Percentiles rank a stretch among this genome's conserved stretches.
These are phyloP conservation scores for Chironomus striatipennis DNA, from an alignment of 1,140 invertebrate species.

Conservation along the genomic window DNA sequence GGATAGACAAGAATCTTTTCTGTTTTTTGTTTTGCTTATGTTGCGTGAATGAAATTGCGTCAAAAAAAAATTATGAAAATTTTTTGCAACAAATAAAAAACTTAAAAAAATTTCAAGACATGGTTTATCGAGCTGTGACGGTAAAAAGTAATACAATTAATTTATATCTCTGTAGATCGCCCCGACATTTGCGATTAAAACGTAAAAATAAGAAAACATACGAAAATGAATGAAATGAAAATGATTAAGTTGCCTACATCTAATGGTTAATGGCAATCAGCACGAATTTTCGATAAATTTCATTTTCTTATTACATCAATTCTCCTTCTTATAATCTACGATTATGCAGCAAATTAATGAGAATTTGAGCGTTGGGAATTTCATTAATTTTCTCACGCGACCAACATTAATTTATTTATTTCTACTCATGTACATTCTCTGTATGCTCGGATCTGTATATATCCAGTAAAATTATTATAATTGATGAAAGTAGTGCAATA, in stretches of 20 bases:
- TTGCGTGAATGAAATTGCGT: neutral
- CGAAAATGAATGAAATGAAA: neutral
- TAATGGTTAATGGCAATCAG: constrained; percentile 18
- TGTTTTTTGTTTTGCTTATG: neutral
- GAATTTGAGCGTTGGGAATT: constrained; percentile 12
- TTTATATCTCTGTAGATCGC: no score
- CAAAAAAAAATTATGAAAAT: neutral
- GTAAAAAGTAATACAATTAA: no score
- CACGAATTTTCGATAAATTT: constrained; percentile 4
- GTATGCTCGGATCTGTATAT: neutral
- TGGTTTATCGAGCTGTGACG: no score
- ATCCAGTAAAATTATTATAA: no score
- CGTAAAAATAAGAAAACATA: no score
- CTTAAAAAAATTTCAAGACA: neutral
- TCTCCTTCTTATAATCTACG: constrained; percentile 30
- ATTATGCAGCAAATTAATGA: constrained; percentile 9
- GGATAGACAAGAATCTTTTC: neutral
- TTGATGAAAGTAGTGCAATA: no score
- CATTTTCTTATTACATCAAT: constrained; percentile 40
- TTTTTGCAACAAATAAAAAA: neutral
- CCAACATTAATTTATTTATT: constrained; percentile 14
- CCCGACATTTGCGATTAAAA: no score
- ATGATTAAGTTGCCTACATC: neutral
- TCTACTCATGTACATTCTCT: neutral
- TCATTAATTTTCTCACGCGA: constrained; percentile 7